Conservation (phyloP, 2,113 vertebrate species). For the Mystacornis crossleyi region DNA sequence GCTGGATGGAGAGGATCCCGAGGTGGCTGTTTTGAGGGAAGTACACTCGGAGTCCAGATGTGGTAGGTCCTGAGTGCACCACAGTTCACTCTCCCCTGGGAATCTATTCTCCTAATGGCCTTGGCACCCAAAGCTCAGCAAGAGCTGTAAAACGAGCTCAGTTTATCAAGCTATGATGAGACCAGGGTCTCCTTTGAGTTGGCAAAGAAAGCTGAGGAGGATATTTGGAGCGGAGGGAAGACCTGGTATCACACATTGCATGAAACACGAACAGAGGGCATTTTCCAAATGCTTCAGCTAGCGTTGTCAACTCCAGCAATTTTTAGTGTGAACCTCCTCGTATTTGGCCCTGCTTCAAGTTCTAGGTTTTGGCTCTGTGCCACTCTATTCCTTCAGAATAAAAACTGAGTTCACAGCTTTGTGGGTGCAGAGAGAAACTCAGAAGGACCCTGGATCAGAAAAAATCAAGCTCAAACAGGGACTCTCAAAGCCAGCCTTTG, state of each 20-base stretch:
- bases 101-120: not conserved
- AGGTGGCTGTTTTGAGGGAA: not conserved
- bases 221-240: not conserved
- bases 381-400: not conserved
- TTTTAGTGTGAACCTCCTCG: not conserved
- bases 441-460: not conserved
- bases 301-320: not conserved
- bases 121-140: not conserved
- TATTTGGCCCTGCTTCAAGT: not conserved
- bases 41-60: not conserved
- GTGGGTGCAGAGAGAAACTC: not conserved
- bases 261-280: not conserved
- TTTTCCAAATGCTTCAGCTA: not conserved
- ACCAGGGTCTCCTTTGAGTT: not conserved
- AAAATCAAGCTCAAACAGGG: not conserved
- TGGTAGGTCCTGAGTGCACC: not conserved
- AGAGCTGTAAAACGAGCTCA: not conserved
- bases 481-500: not conserved
- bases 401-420: not conserved
- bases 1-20: not conserved
- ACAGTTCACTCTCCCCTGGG: not conserved
- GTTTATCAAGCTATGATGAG: not conserved
- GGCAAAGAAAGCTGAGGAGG: not conserved
- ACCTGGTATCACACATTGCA: not conserved
- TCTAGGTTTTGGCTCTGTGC: not conserved